These are phyloP conservation scores for Euschistus heros DNA, from an alignment of 1,140 invertebrate genomes.

Conservation along the genomic window DNA sequence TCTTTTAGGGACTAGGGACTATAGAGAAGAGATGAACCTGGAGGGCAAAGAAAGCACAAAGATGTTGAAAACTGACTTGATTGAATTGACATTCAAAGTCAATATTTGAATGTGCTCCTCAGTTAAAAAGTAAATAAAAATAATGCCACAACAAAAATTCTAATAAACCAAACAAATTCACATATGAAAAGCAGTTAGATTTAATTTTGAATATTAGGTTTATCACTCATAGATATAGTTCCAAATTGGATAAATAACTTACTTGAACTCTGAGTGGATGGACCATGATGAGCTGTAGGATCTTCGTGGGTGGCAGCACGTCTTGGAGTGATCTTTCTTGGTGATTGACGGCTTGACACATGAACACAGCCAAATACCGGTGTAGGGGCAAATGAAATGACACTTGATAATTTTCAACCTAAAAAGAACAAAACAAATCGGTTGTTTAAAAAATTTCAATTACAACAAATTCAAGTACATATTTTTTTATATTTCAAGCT, in stretches of 20 bases:
- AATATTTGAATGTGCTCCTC: too few relatives aligned
- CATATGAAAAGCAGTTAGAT: too few relatives aligned
- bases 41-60: too few relatives aligned
- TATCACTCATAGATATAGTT: too few relatives aligned
- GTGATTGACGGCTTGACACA: constrained; percentile 75
- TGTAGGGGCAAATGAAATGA: constrained; percentile 94
- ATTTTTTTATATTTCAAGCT: neutral
- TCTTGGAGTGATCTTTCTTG: constrained; percentile 65
- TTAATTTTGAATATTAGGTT: too few relatives aligned
- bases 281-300: constrained; percentile 70
- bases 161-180: too few relatives aligned
- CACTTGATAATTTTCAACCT: constrained; percentile 72
- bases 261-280: constrained; percentile 89
- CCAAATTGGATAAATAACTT: constrained; percentile 33
- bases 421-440: constrained; percentile 27
- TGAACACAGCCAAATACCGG: constrained; percentile 84
- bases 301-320: constrained; percentile 64
- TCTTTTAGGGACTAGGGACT: too few relatives aligned
- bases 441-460: neutral
- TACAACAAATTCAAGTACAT: neutral
- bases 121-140: too few relatives aligned
- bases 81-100: too few relatives aligned
- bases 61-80: too few relatives aligned
- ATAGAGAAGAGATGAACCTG: too few relatives aligned
- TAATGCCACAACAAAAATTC: too few relatives aligned